Evolutionary conservation across 2,113 vertebrate species (phyloP).

Genomic region (Antechinus flavipes): DNA sequence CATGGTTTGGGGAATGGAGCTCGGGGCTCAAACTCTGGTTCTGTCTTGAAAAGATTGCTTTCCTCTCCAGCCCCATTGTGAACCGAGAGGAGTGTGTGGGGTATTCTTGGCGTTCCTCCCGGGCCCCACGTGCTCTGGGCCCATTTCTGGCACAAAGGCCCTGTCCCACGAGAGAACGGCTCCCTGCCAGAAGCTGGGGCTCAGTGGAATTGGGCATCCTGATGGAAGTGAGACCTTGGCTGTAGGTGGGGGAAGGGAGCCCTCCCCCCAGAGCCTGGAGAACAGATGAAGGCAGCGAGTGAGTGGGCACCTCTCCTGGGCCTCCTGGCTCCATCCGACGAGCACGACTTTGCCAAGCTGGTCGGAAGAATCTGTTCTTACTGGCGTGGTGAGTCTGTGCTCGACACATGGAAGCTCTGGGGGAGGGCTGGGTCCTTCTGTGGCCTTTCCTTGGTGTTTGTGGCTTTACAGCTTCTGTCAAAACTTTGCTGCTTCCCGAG

Average conservation of each 20-base stretch:
- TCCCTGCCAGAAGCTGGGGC: too few species aligned
- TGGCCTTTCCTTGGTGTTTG: not conserved
- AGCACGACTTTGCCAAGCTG: not conserved
- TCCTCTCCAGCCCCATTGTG: not conserved
- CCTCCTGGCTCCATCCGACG: not conserved
- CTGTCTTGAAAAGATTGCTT: not conserved
- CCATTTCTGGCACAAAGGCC: not conserved
- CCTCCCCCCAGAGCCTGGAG: conserved; percentile 1
- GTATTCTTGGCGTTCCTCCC: not conserved
- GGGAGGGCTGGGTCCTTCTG: not conserved
- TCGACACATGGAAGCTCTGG: not conserved
- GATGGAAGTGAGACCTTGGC: not conserved
- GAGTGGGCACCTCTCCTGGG: not conserved
- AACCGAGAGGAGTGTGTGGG: not conserved
- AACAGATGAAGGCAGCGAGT: not conserved
- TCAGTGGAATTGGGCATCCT: not conserved
- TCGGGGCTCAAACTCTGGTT: not conserved
- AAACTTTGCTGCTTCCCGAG: not conserved
- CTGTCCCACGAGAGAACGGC: not conserved
- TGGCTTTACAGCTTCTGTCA: conserved; percentile 15
- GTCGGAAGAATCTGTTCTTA: not conserved
- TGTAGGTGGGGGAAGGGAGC: not conserved
- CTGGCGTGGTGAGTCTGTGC: not conserved
- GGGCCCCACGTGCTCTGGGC: not conserved
- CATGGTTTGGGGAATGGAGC: not conserved